Conservation (phyloP, 2,797 vertebrate species). For the Sciaenops ocellatus region DNA sequence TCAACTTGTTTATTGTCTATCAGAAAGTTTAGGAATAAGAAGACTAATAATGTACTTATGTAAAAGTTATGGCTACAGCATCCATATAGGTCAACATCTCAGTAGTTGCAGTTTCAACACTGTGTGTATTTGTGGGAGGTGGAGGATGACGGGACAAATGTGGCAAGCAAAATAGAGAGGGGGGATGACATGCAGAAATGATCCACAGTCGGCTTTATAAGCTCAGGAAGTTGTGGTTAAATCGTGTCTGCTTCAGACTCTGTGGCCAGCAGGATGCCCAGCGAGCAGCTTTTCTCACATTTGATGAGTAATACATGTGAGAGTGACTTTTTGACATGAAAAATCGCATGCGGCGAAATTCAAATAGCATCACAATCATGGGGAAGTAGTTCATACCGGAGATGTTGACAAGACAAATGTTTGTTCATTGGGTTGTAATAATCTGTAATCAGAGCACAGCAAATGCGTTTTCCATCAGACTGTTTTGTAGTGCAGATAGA, state of each 20-base stretch:
- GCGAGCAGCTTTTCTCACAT: constrained; percentile 47
- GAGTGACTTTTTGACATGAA: constrained; percentile 73
- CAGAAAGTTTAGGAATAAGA: neutral
- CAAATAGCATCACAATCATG: constrained; percentile 73
- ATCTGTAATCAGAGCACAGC: constrained; percentile 83
- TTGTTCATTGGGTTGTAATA: constrained; percentile 83
- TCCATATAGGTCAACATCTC: neutral
- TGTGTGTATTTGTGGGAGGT: constrained; percentile 5
- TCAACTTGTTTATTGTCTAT: neutral
- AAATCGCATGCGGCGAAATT: constrained; percentile 66
- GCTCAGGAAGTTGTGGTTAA: constrained; percentile 40
- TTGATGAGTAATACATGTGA: constrained; percentile 62
- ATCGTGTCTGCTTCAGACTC: constrained; percentile 27
- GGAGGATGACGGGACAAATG: constrained; percentile 42
- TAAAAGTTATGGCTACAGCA: neutral
- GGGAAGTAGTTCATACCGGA: constrained; percentile 72
- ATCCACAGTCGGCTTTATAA: constrained; percentile 31
- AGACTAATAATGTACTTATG: neutral
- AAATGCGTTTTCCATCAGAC: constrained; percentile 81
- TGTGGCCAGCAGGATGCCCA: constrained; percentile 24
- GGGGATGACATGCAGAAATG: constrained; percentile 48
- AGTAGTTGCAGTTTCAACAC: neutral
- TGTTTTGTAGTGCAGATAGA: constrained; percentile 79
- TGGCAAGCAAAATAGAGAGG: constrained; percentile 7
- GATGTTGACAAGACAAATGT: constrained; percentile 85